phyloP scores from a whole-genome alignment of 2,888 invertebrate species.

The Tenthredo scrophulariae region DNA sequence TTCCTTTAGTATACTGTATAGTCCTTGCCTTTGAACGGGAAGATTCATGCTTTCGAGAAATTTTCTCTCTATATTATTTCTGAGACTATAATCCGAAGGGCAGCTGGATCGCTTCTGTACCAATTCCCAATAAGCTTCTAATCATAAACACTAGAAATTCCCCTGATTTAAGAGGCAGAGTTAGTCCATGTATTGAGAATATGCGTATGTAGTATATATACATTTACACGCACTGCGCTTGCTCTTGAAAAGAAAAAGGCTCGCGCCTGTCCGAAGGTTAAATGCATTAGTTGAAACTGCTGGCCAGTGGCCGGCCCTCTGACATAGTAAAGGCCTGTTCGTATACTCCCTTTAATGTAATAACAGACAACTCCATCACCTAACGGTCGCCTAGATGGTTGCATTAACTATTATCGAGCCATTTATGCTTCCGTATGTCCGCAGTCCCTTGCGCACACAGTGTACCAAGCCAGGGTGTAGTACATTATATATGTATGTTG shows the following conservation, averaged over 20 bases:
- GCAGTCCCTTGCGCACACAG: conserved; percentile 29
- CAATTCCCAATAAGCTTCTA: neutral
- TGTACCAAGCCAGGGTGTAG: neutral
- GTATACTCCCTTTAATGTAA: conserved; percentile 37
- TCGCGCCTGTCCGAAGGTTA: conserved; percentile 15
- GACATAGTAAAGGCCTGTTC: conserved; percentile 29
- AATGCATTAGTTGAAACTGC: conserved; percentile 47
- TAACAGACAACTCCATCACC: conserved; percentile 49
- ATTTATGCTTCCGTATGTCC: conserved; percentile 45
- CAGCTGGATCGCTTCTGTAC: neutral
- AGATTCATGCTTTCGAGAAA: neutral
- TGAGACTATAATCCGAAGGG: neutral
- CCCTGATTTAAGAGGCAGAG: neutral
- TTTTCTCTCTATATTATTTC: neutral
- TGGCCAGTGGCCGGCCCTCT: conserved; percentile 1
- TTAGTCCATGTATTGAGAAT: neutral
- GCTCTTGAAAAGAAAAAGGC: neutral
- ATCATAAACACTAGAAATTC: neutral
- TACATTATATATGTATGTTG: conserved; percentile 8
- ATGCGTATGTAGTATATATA: neutral
- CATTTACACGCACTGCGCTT: neutral
- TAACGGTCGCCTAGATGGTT: conserved; percentile 19
- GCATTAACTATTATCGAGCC: conserved; percentile 47
- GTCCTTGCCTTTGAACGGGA: neutral
- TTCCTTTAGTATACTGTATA: neutral